These are phyloP conservation scores for Drosophila birchii DNA, from an alignment of 2,888 invertebrate species.

Conservation along the genomic window DNA sequence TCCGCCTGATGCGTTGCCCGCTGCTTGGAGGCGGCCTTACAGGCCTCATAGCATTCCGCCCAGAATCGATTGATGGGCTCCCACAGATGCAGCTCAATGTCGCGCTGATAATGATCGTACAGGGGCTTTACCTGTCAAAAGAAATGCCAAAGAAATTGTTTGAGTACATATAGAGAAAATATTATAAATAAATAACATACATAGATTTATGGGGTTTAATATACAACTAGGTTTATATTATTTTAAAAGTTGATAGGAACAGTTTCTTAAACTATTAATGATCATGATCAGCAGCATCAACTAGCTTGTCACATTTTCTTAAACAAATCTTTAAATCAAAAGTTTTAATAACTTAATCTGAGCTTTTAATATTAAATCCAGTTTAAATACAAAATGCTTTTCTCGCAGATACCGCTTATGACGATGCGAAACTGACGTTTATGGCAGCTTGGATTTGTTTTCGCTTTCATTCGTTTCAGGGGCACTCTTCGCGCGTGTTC, in stretches of 20 bases:
- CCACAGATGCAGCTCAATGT: constrained; percentile 85
- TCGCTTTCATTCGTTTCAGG: constrained; percentile 47
- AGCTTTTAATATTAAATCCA: not conserved
- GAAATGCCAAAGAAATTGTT: not conserved
- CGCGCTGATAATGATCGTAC: constrained; percentile 86
- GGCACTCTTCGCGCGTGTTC: constrained; percentile 39
- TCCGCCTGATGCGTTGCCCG: constrained; percentile 86
- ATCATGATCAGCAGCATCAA: no score
- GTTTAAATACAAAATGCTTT: not conserved
- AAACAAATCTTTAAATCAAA: not conserved
- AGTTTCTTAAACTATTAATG: no score
- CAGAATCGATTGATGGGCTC: constrained; percentile 87
- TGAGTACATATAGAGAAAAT: not conserved
- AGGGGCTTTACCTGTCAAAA: constrained; percentile 86
- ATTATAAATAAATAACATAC: not conserved
- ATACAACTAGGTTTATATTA: no score
- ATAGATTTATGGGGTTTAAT: no score
- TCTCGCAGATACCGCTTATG: constrained; percentile 22
- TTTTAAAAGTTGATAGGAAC: not conserved
- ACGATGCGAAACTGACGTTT: constrained; percentile 18
- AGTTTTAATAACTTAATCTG: not conserved
- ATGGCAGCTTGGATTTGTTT: constrained; percentile 35
- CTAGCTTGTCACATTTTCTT: no score
- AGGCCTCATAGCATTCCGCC: constrained; percentile 87
- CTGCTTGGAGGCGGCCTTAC: constrained; percentile 86